Conservation (phyloP, 2,888 invertebrate species). For the Keiferia lycopersicella region DNA sequence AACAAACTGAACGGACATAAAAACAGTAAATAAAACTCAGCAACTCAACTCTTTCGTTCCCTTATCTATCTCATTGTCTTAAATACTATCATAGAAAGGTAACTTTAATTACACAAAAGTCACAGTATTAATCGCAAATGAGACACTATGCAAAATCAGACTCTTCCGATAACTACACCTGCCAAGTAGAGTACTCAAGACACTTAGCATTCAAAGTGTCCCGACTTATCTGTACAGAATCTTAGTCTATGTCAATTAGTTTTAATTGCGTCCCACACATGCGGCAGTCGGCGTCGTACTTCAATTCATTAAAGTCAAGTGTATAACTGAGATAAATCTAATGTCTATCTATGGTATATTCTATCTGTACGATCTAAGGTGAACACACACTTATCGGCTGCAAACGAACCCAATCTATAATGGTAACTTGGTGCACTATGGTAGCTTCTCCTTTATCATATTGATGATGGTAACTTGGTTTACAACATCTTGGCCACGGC, state of each 20-base stretch:
- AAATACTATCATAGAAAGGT: no score
- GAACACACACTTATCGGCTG: no score
- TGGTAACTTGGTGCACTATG: no score
- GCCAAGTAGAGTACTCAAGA: background rate
- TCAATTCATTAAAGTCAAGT: slow-evolving; percentile 19
- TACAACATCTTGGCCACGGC: no score
- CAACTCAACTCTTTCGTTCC: no score
- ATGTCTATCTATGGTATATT: background rate
- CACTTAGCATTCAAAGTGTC: background rate
- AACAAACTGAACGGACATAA: no score
- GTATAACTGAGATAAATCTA: slow-evolving; percentile 15
- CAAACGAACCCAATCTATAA: no score
- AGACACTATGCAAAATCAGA: background rate
- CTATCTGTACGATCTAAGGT: no score
- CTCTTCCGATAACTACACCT: background rate
- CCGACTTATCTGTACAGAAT: background rate
- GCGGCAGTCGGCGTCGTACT: background rate
- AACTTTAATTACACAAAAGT: no score
- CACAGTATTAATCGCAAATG: background rate
- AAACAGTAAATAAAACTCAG: background rate
- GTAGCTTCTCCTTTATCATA: no score
- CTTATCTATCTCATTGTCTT: background rate
- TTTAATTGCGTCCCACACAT: slow-evolving; percentile 23
- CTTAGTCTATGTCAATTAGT: slow-evolving; percentile 20
- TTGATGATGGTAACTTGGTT: no score